Conservation (phyloP, 1,140 invertebrate species). For the Tyrophagus putrescentiae region DNA sequence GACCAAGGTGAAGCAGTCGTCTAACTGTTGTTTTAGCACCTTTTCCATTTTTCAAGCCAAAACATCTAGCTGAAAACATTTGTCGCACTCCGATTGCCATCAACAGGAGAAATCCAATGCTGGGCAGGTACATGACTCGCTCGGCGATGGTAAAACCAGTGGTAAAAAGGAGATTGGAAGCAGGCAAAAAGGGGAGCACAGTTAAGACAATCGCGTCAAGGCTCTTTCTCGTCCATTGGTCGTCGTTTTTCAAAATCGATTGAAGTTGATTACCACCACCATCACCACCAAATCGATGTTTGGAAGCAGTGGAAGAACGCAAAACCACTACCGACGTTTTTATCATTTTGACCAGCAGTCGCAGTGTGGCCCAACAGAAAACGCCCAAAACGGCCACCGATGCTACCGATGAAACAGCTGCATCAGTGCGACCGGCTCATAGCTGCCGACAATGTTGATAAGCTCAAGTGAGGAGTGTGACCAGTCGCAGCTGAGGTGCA, state of each 20-base stretch:
- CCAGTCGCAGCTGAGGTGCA: constrained; percentile 77
- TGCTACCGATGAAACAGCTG: no score
- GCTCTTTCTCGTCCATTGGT: no score
- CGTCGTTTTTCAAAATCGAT: no score
- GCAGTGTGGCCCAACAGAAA: no score
- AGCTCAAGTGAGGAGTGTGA: constrained; percentile 77
- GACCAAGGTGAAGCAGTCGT: background rate
- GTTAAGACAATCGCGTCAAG: constrained; percentile 41
- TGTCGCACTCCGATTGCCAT: constrained; percentile 48
- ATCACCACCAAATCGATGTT: no score
- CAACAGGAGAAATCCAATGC: constrained; percentile 81
- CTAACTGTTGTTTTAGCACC: background rate
- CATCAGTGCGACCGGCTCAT: no score
- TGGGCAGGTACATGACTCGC: constrained; percentile 82
- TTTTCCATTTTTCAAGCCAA: background rate
- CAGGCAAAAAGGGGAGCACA: constrained; percentile 78
- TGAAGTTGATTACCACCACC: no score
- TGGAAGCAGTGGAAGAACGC: no score
- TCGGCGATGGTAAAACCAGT: constrained; percentile 95
- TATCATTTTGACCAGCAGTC: no score
- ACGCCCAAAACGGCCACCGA: no score
- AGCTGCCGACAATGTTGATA: constrained; percentile 53
- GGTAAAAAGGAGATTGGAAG: constrained; percentile 84
- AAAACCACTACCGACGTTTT: no score
- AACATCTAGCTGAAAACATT: background rate